Percentiles rank a stretch among this genome's conserved stretches.
phyloP scores from a whole-genome alignment of 30 jellyfish, hydroid and myxozoan species.

The Cassiopea andromeda region DNA sequence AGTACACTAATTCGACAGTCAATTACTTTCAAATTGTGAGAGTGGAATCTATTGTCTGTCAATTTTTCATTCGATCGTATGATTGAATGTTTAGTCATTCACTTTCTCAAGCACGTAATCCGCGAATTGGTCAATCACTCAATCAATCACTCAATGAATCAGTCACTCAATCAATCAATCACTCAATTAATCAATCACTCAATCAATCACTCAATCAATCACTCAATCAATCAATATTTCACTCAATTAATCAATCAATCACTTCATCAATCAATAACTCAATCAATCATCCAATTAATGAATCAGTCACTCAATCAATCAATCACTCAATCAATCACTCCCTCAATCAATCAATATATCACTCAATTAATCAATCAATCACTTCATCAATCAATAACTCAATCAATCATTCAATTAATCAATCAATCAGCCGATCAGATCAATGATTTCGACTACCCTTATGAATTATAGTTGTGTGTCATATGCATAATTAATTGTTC shows the following conservation, averaged over 20 bases:
- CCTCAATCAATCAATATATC: not conserved
- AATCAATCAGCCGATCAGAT: no score
- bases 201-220: not conserved
- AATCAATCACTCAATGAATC: not conserved
- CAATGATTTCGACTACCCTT: no score
- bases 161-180: not conserved
- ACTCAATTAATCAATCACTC: not conserved
- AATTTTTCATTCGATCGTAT: no score
- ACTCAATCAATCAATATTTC: not conserved
- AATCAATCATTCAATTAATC: no score
- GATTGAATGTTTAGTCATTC: no score
- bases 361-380: no score
- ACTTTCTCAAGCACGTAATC: not conserved
- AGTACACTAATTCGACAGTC: not conserved
- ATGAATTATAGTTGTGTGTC: no score
- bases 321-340: not conserved
- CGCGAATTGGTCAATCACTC: not conserved
- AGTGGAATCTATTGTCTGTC: no score
- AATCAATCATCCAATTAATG: not conserved
- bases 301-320: not conserved
- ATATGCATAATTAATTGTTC: no score
- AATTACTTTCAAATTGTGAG: no score
- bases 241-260: not conserved
- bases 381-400: no score
- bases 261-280: not conserved